Evolutionary conservation across 2,888 invertebrate genomes (phyloP).

Genomic region (Leptinotarsa juncta): DNA sequence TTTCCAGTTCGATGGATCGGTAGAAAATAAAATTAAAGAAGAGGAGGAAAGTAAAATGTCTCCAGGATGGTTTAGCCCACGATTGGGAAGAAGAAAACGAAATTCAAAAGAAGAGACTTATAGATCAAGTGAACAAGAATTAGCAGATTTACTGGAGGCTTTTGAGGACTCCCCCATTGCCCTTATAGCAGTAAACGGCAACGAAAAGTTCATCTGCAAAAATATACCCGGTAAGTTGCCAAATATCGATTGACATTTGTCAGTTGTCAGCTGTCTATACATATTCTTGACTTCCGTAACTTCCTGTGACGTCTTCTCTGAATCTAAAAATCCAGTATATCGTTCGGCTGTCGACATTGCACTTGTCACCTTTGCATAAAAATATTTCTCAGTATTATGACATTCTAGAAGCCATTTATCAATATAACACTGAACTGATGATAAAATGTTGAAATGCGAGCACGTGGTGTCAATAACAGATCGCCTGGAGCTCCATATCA

Average conservation of each 20-base stretch:
- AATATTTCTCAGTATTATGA: no score
- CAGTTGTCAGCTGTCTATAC: neutral
- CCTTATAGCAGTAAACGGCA: conserved; percentile 63
- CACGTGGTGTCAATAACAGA: no score
- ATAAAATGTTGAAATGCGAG: no score
- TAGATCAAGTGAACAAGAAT: conserved; percentile 53
- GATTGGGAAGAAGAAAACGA: conserved; percentile 68
- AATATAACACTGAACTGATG: no score
- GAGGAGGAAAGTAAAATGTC: conserved; percentile 43
- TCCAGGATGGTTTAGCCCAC: conserved; percentile 69
- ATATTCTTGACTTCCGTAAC: no score
- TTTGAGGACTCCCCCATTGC: conserved; percentile 64
- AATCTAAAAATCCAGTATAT: no score
- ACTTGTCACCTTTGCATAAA: no score
- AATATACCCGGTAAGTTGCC: conserved; percentile 32
- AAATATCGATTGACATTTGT: conserved; percentile 12
- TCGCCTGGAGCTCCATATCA: no score
- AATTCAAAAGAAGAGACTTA: conserved; percentile 55
- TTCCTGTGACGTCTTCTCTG: no score
- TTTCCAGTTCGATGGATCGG: conserved; percentile 28
- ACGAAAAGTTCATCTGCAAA: conserved; percentile 40
- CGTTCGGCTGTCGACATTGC: no score
- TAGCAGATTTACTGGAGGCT: conserved; percentile 61
- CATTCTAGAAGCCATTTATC: no score
- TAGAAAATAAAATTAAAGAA: conserved; percentile 28